Percentiles rank a stretch among this genome's conserved stretches.
Conservation (phyloP, 2,797 vertebrate genomes). For the Dromococcyx pavoninus region DNA sequence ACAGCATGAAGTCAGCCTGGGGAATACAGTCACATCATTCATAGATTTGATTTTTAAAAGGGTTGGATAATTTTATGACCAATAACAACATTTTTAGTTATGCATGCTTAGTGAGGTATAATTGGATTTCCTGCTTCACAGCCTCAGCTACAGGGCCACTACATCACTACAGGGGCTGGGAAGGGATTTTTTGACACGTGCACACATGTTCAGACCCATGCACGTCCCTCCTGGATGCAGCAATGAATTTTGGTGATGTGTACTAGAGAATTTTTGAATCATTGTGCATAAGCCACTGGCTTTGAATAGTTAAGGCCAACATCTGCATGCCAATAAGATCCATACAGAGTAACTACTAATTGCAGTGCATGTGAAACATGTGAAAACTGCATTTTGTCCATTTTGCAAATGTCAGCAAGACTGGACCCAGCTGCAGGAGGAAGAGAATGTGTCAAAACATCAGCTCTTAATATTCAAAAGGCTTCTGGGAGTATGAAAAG, state of each 20-base stretch:
- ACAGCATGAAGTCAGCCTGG: background rate
- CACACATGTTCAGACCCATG: accelerated
- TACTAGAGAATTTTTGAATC: background rate
- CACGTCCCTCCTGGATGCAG: background rate
- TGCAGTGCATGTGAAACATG: background rate
- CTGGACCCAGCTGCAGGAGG: background rate
- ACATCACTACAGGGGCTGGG: background rate
- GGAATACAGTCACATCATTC: background rate
- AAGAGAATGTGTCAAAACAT: background rate
- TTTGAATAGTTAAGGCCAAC: background rate
- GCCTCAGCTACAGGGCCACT: background rate
- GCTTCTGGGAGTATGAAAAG: background rate
- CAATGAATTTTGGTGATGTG: background rate
- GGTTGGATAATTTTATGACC: conserved; percentile 44
- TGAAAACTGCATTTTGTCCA: background rate
- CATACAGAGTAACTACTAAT: background rate
- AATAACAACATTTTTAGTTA: conserved; percentile 43
- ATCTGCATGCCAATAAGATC: background rate
- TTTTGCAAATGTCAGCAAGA: background rate
- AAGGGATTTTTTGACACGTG: background rate
- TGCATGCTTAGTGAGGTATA: background rate
- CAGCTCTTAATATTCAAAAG: background rate
- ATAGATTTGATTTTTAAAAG: conserved; percentile 9
- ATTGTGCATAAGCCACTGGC: background rate
- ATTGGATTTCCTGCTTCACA: conserved; percentile 25